These are phyloP conservation scores for Bemisia tabaci DNA, from an alignment of 1,140 invertebrate genomes.

Conservation along the genomic window DNA sequence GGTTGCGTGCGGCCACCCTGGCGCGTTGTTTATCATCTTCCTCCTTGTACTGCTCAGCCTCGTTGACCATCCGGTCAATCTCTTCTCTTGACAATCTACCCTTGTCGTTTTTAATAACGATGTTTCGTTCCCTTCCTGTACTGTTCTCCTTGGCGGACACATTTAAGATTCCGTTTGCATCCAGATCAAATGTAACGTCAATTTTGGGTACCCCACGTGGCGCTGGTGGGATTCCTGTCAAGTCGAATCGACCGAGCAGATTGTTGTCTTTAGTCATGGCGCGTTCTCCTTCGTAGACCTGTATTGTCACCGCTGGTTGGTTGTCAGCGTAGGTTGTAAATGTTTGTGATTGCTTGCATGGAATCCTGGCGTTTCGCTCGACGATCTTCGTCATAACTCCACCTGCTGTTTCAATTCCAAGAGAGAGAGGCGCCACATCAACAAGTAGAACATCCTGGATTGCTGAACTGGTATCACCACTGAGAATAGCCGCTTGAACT, in stretches of 20 bases:
- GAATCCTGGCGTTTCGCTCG: too few relatives aligned
- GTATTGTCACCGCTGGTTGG: conserved; percentile 54
- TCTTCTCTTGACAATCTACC: conserved; percentile 89
- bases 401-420: too few relatives aligned
- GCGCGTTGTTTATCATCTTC: too few relatives aligned
- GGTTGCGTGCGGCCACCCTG: too few relatives aligned
- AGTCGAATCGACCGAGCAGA: conserved; percentile 82
- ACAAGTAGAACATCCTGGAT: conserved; percentile 41
- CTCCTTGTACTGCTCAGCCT: conserved; percentile 47
- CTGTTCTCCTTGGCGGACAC: too few relatives aligned
- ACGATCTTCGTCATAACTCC: conserved; percentile 46
- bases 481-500: too few relatives aligned
- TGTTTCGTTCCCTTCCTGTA: too few relatives aligned
- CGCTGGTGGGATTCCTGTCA: conserved; percentile 88
- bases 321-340: conserved; percentile 96
- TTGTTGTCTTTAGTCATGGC: too few relatives aligned
- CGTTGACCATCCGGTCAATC: conserved; percentile 71
- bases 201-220: conserved; percentile 82
- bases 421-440: conserved; percentile 38
- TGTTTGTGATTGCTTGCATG: too few relatives aligned
- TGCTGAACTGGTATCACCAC: conserved; percentile 40
- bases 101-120: too few relatives aligned
- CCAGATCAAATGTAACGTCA: too few relatives aligned
- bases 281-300: too few relatives aligned
- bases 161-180: conserved; percentile 54